These are phyloP conservation scores for Hypolimnas misippus DNA, from an alignment of 2,888 invertebrate species.

Conservation along the genomic window DNA sequence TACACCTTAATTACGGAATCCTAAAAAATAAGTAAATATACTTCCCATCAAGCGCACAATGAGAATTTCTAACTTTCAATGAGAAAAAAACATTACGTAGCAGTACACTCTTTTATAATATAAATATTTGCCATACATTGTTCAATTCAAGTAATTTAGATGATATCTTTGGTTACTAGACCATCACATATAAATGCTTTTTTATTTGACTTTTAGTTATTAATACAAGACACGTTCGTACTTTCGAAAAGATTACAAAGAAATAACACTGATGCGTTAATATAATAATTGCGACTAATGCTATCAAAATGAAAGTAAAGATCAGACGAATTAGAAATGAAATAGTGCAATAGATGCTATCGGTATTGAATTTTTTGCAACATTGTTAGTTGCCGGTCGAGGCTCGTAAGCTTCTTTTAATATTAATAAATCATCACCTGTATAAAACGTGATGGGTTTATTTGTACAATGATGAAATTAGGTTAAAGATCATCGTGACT, in stretches of 20 bases:
- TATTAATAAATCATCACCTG: not conserved
- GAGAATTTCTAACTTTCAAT: no score
- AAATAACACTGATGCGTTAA: conserved; percentile 52
- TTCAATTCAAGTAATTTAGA: conserved; percentile 32
- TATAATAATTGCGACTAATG: conserved; percentile 66
- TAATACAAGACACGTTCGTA: conserved; percentile 30
- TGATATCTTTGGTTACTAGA: conserved; percentile 30
- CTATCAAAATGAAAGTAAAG: conserved; percentile 65
- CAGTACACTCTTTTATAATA: conserved; percentile 2
- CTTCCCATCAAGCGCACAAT: no score
- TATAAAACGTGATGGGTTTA: not conserved
- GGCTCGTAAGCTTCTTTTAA: not conserved
- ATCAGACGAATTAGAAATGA: conserved; percentile 31
- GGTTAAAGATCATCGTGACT: no score
- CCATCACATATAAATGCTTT: conserved; percentile 22
- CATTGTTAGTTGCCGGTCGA: not conserved
- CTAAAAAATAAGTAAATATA: no score
- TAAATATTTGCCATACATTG: conserved; percentile 24
- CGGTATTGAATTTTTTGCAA: conserved; percentile 22
- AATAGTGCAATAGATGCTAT: conserved; percentile 35
- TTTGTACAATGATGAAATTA: no score
- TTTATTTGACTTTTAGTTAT: conserved; percentile 13
- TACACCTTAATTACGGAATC: no score
- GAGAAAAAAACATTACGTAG: not conserved
- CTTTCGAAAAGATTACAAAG: conserved; percentile 45